Percentiles rank a stretch among this genome's conserved stretches.
Evolutionary conservation across 1,140 invertebrate genomes (phyloP).

Genomic region (Calephelis virginiensis): DNA sequence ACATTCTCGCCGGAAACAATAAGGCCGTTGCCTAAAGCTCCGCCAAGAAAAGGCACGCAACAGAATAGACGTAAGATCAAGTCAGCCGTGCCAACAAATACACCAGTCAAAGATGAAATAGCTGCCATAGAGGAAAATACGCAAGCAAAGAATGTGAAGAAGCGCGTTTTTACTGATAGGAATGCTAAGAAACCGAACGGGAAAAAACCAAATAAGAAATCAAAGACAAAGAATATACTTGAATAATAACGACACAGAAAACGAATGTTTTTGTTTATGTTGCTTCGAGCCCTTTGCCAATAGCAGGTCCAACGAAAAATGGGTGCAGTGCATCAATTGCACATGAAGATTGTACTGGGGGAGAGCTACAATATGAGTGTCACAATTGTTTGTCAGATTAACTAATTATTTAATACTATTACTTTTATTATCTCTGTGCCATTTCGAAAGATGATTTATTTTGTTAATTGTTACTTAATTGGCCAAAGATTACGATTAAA

Average conservation of each 20-base stretch:
- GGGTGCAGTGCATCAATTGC: constrained; percentile 6
- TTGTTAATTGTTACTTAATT: neutral
- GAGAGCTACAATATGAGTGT: neutral
- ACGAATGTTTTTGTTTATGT: constrained; percentile 24
- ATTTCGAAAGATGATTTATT: neutral
- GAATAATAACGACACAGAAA: neutral
- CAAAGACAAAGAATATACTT: constrained; percentile 6
- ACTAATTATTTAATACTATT: constrained; percentile 7
- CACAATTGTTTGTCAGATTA: neutral
- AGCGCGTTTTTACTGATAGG: neutral
- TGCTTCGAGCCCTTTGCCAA: constrained; percentile 4
- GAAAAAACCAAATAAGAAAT: neutral
- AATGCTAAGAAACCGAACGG: constrained; percentile 20
- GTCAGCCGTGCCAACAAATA: constrained; percentile 25
- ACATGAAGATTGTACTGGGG: neutral
- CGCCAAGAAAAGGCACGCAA: constrained; percentile 29
- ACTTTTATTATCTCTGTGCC: constrained; percentile 7
- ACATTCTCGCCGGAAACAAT: constrained; percentile 13
- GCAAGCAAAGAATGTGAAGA: constrained; percentile 18
- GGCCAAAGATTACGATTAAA: constrained; percentile 1
- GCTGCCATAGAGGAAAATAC: constrained; percentile 23
- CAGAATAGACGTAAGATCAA: constrained; percentile 28
- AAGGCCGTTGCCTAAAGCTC: constrained; percentile 18
- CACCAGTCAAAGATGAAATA: constrained; percentile 28
- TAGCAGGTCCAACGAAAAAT: constrained; percentile 8